Conservation (phyloP, 2,113 vertebrate species). For the Eclectus roratus region DNA sequence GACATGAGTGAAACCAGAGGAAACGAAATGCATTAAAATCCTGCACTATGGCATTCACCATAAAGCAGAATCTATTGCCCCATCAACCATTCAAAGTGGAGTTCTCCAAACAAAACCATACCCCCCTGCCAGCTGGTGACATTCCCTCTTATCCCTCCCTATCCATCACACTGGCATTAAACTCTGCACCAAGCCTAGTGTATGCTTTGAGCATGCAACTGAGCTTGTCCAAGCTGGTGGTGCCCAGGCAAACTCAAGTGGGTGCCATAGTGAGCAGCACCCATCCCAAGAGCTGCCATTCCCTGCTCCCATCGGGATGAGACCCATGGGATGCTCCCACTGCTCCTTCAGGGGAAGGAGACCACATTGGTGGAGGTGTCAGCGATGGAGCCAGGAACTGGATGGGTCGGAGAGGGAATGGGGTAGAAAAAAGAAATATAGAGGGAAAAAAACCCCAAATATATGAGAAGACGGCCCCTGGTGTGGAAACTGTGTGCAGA, state of each 20-base stretch:
- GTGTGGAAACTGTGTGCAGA: neutral
- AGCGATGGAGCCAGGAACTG: neutral
- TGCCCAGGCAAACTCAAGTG: neutral
- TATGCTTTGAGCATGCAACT: neutral
- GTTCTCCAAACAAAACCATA: neutral
- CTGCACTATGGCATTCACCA: fast-evolving
- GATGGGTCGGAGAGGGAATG: neutral
- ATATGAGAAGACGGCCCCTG: neutral
- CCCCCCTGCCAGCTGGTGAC: neutral
- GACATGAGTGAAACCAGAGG: neutral
- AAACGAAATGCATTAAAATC: fast-evolving
- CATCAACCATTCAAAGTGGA: neutral
- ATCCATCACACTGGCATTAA: neutral
- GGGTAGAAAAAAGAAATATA: neutral
- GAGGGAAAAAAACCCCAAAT: neutral
- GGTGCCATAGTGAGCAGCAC: neutral
- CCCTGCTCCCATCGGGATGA: neutral
- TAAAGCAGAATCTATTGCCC: neutral
- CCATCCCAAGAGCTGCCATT: neutral
- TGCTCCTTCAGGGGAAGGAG: fast-evolving
- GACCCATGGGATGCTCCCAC: neutral
- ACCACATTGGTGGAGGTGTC: neutral
- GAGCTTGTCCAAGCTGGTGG: fast-evolving
- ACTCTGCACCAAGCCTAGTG: neutral
- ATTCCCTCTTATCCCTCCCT: neutral